Percentiles rank a stretch among this genome's conserved stretches.
phyloP scores from a whole-genome alignment of 2,797 vertebrate genomes.

The Acanthornis magna region DNA sequence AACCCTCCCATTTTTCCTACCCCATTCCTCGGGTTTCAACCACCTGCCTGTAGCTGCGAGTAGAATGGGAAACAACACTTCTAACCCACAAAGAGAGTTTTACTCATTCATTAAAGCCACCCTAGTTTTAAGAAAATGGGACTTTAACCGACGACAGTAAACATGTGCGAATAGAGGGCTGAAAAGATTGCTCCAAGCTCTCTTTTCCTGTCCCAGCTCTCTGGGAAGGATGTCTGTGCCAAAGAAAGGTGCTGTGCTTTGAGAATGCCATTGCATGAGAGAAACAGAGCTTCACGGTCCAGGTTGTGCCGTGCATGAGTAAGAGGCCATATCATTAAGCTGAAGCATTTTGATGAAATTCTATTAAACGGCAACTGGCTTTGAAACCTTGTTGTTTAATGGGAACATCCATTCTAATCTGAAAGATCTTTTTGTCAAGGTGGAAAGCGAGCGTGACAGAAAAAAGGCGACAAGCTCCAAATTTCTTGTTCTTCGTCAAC shows the following conservation, averaged over 20 bases:
- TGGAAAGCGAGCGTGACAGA: not conserved
- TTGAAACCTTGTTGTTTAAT: not conserved
- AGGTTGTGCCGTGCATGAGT: accelerated
- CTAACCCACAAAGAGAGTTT: no score
- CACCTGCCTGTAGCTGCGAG: no score
- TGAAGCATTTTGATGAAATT: not conserved
- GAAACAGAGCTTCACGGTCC: not conserved
- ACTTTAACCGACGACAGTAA: no score
- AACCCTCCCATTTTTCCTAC: no score
- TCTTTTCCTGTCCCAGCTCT: not conserved
- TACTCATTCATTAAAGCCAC: no score
- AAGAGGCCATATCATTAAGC: not conserved
- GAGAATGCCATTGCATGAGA: not conserved
- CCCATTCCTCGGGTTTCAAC: no score
- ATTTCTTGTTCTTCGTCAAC: not conserved
- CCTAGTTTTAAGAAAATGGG: no score
- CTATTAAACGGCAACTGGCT: not conserved
- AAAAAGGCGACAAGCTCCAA: not conserved
- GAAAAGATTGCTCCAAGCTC: not conserved
- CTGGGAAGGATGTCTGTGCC: not conserved
- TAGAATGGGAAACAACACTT: no score
- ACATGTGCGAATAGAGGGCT: not conserved
- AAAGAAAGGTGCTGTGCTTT: not conserved
- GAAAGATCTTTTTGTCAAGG: not conserved
- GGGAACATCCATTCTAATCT: not conserved